Base-by-base conservation (phyloP, 2,888 invertebrate genomes). In the Parthenolecanium corni region DNA sequence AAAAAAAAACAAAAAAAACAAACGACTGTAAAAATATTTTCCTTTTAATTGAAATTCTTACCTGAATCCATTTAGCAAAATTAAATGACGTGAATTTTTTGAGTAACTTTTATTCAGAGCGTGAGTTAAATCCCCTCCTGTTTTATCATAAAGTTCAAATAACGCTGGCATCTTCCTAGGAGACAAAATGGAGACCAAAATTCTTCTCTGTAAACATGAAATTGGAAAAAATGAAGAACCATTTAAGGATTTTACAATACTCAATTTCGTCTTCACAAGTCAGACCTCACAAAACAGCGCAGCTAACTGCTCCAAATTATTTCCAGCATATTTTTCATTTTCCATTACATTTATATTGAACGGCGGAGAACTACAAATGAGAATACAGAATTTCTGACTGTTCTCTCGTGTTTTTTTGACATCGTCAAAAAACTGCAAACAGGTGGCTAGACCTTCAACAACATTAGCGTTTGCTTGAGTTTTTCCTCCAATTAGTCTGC, bases 351-450 rank as follows among this genome's bases (percentile, higher is more conserved):
- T 86, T 67, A 90, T 80, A n/a, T 84, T 82, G 73, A 93, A 94
- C 0, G 94, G 93, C 0, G 92, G 86, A 4, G 93, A 93, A 72
- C 91, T 92, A 73, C 93, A 93, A 38, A 95, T 80, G 11, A 95
- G 75, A 64, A 91, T 79, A 67, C 89, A 85, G 72, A 90, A 89
- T 68, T 84, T 81, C 69, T 83, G 81, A 0, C 82, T 80, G 40
- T 72, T 72, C 67, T 81, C 80, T 24, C 80, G 73, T 40, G 72
- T 71, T 16, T 71, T 75, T 66, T 84, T 84, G 5, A 94, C 77
- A 73, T 95, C 93, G 68, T 95, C 93, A 68, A 94, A 87, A 71
- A 92, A 92, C 21, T 86, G 83, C 18, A 93, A 75, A 0, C 89
- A 89, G 1, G 91, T 86, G 0, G 90, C 85, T 52, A 95, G 76